phyloP scores from a whole-genome alignment of 2,888 invertebrate genomes.

The Marasmarcha lunaedactyla region DNA sequence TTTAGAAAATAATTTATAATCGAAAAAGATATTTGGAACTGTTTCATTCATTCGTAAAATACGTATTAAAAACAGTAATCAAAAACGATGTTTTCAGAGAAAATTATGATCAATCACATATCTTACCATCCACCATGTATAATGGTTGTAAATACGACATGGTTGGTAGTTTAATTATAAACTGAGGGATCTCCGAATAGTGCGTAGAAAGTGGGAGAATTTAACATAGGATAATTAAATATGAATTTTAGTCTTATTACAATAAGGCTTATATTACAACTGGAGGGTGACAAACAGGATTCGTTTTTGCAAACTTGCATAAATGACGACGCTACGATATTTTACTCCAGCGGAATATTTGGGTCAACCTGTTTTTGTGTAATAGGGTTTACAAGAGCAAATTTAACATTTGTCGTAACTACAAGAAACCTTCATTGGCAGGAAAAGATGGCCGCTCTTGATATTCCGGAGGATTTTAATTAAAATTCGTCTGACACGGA shows the following conservation, averaged over 20 bases:
- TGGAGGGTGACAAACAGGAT: slow-evolving; percentile 25
- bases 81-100: no score
- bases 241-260: background rate
- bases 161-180: slow-evolving; percentile 39
- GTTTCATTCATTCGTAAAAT: no score
- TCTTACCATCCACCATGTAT: background rate
- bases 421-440: slow-evolving; percentile 47
- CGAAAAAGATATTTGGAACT: no score
- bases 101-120: background rate
- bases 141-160: slow-evolving; percentile 1
- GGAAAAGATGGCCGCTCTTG: slow-evolving; percentile 52
- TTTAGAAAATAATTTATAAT: no score
- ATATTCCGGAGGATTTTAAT: slow-evolving; percentile 60
- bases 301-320: slow-evolving; percentile 64
- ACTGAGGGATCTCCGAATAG: slow-evolving; percentile 38
- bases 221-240: background rate
- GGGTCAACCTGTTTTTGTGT: slow-evolving; percentile 68
- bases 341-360: slow-evolving; percentile 59
- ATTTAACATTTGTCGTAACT: slow-evolving; percentile 59
- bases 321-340: slow-evolving; percentile 60
- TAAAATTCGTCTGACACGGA: slow-evolving; percentile 56
- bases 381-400: slow-evolving; percentile 62
- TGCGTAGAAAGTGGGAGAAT: slow-evolving; percentile 36
- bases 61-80: no score
- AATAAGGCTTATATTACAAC: background rate